Evolutionary conservation across 2,113 vertebrate species (phyloP), one percentile per base, ranked within the genome.

Genomic region (Spermophilus dauricus): DNA sequence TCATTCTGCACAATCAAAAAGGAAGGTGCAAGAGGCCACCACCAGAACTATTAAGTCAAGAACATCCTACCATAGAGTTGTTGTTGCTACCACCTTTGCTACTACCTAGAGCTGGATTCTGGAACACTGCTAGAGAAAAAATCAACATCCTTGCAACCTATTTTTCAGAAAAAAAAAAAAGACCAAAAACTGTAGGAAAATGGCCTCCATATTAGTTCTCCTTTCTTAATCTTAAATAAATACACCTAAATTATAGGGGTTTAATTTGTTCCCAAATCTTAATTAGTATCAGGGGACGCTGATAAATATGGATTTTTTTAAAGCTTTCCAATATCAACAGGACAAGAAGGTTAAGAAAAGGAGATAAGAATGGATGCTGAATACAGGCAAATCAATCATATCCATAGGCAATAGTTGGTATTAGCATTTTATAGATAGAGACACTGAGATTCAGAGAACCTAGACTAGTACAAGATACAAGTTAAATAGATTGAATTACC

Each of bases 231-330:
- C 61, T 65, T 67, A 73, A 81, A 65, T 89, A 70, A 91, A 51
- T 72, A 51, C 8, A 85, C 92, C 14, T 39, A 45, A 95, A 86
- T 93, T 5, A 28, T 17, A 77, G n/a, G 9, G 1, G 12, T 56
- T 4, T 89, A 39, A 85, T 73, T 89, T 94, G 9, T 30, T 93
- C 58, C 32, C 20, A 94, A 97, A 67, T 3, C 2, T 77, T 89
- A 82, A 14, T 72, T 89, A 83, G 16, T 30, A 89, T 63, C 34
- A 83, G 51, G 13, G 34, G 42, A 89, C 4, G 2, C 39, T 85
- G 24, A 10, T 7, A 69, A 96, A 86, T n/a, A 51, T 0, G 3
- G 4, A 2, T 22, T 73, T 81, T n/a, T 77, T n/a, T 22, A 8
- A 61, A 80, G 26, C 26, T 65, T 73, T 65, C 24, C 5, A 83